phyloP scores from a whole-genome alignment of 1,140 invertebrate species.

The Araneus ventricosus region DNA sequence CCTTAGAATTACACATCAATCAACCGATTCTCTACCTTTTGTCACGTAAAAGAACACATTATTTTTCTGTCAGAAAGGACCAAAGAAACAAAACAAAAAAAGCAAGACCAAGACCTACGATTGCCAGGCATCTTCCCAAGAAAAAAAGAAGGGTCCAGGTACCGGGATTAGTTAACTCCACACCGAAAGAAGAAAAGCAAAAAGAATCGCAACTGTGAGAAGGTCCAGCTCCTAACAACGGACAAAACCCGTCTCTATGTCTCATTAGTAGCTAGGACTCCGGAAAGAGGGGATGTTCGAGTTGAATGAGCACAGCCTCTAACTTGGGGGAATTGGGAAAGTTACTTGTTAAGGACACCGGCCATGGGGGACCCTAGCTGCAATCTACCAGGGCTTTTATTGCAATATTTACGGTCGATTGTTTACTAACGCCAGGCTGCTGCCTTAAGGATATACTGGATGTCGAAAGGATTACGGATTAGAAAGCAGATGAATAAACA shows the following conservation, averaged over 20 bases:
- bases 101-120: neutral
- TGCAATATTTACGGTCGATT: slow-evolving; percentile 28
- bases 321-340: slow-evolving; percentile 32
- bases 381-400: slow-evolving; percentile 1
- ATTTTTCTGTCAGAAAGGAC: too few relatives aligned
- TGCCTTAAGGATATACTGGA: too few relatives aligned
- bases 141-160: neutral
- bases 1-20: too few relatives aligned
- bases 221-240: slow-evolving; percentile 43
- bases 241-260: slow-evolving; percentile 24
- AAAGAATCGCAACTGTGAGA: slow-evolving; percentile 10
- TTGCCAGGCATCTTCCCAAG: neutral
- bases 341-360: slow-evolving; percentile 22
- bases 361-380: neutral
- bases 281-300: slow-evolving; percentile 22
- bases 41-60: too few relatives aligned
- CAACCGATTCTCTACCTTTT: too few relatives aligned
- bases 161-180: slow-evolving; percentile 35
- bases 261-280: slow-evolving; percentile 22
- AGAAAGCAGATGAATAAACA: too few relatives aligned
- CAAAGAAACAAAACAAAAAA: neutral
- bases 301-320: slow-evolving; percentile 25
- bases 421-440: neutral
- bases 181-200: neutral
- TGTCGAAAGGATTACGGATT: too few relatives aligned